phyloP scores from a whole-genome alignment of 2,113 vertebrate species.

The Petromus typicus region DNA sequence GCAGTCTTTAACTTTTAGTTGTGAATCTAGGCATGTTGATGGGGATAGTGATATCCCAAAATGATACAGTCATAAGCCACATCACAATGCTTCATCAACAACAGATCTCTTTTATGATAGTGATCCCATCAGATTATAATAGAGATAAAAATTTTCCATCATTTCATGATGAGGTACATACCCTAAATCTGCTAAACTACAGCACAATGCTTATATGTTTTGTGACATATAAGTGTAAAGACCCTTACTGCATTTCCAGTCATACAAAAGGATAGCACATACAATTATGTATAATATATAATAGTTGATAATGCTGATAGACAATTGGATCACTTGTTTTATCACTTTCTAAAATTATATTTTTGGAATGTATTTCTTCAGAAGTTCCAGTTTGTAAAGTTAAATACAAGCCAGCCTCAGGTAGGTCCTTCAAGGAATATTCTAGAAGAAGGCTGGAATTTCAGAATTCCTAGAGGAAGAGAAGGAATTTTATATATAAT shows the following conservation, averaged over 20 bases:
- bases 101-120: not conserved
- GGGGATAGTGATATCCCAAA: rapidly evolving
- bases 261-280: not conserved
- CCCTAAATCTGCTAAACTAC: not conserved
- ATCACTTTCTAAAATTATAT: not conserved
- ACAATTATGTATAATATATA: not conserved
- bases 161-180: not conserved
- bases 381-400: not conserved
- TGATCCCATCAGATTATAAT: not conserved
- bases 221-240: not conserved
- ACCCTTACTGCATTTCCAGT: not conserved
- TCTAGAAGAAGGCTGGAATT: not conserved
- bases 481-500: not conserved
- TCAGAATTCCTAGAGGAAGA: not conserved
- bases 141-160: not conserved
- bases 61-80: not conserved
- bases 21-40: not conserved
- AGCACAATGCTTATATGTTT: not conserved
- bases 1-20: not conserved
- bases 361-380: not conserved
- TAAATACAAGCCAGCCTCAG: not conserved
- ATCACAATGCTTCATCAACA: not conserved
- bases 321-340: not conserved
- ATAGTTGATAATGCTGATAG: not conserved
- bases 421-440: not conserved